phyloP scores from a whole-genome alignment of 2,113 vertebrate species.

The Alectura lathami region DNA sequence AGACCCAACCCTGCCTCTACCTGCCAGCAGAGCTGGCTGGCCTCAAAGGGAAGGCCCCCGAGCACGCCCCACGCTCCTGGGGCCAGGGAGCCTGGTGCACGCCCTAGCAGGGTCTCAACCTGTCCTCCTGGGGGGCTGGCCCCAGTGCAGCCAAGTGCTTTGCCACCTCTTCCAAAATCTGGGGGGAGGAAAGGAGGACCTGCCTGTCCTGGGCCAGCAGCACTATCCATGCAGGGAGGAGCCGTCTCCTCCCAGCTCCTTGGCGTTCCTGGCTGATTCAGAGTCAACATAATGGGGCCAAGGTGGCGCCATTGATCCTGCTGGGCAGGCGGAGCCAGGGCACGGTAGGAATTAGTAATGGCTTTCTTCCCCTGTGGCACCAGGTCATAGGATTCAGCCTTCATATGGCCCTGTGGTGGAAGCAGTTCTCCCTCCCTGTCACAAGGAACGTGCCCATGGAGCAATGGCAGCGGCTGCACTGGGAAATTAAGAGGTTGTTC shows the following conservation, averaged over 20 bases:
- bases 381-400: background rate
- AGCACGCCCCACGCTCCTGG: accelerated
- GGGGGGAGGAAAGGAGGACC: background rate
- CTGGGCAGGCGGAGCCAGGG: conserved; percentile 34
- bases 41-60: background rate
- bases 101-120: background rate
- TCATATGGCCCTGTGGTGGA: background rate
- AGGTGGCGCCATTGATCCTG: conserved; percentile 53
- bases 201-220: background rate
- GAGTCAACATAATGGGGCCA: conserved; percentile 48
- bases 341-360: background rate
- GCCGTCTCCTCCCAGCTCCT: conserved; percentile 17
- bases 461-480: background rate
- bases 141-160: background rate
- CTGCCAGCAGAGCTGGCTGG: conserved; percentile 42
- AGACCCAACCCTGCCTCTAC: background rate
- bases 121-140: background rate
- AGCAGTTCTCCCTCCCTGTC: background rate
- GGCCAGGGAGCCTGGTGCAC: accelerated
- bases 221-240: conserved; percentile 19
- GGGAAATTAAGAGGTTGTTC: background rate
- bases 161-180: background rate
- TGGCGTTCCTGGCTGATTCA: conserved; percentile 33
- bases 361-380: conserved; percentile 24
- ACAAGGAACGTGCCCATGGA: background rate